A percentile compares a stretch with the other conserved stretches of the same genome.
These are phyloP conservation scores for Scolopax rusticola DNA, from an alignment of 2,797 vertebrate genomes.

Conservation along the genomic window DNA sequence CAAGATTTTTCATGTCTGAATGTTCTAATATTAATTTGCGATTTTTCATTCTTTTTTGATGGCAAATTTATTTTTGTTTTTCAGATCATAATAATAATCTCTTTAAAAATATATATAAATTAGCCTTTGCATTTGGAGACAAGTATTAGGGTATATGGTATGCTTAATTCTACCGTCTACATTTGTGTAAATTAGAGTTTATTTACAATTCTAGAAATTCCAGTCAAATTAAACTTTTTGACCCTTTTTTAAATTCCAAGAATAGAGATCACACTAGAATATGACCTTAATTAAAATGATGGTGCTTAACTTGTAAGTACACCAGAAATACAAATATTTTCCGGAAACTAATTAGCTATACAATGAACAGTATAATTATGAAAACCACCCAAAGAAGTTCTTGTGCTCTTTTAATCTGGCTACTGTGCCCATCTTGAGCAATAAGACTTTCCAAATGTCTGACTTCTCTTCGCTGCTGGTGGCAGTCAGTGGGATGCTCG, in stretches of 20 bases:
- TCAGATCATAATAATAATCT: background rate
- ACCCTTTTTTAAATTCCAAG: background rate
- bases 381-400: background rate
- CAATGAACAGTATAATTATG: background rate
- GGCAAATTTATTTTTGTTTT: background rate
- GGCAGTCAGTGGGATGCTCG: background rate
- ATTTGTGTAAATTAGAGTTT: background rate
- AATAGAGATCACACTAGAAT: background rate
- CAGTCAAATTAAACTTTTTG: background rate
- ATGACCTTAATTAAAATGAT: background rate
- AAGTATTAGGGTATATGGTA: background rate
- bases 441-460: background rate
- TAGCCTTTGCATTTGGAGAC: background rate
- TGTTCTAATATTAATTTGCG: background rate
- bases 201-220: background rate
- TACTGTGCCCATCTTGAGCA: background rate
- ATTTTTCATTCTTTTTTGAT: background rate
- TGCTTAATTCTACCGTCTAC: background rate
- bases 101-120: background rate
- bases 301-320: background rate
- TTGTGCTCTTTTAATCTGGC: background rate
- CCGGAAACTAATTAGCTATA: background rate
- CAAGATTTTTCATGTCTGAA: background rate
- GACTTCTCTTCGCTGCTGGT: background rate
- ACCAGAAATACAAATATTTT: background rate